These are phyloP conservation scores for Camponotus fellah DNA, from an alignment of 2,888 invertebrate genomes.

Conservation along the genomic window DNA sequence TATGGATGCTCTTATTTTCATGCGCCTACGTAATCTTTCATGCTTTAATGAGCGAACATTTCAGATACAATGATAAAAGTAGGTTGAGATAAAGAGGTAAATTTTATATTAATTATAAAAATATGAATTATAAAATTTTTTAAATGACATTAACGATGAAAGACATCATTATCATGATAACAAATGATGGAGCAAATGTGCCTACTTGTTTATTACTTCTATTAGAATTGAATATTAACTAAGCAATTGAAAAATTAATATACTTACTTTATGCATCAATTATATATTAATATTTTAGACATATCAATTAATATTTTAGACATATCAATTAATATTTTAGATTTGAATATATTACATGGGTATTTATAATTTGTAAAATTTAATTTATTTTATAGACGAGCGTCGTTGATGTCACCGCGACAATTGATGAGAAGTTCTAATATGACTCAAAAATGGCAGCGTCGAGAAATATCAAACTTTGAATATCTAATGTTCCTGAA, in stretches of 20 bases:
- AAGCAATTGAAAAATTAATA: neutral
- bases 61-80: neutral
- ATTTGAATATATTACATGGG: neutral
- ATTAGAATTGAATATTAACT: neutral
- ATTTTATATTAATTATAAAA: neutral
- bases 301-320: neutral
- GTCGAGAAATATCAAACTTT: constrained; percentile 99
- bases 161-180: neutral
- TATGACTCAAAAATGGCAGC: constrained; percentile 99
- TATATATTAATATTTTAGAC: neutral
- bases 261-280: neutral
- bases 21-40: neutral
- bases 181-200: neutral
- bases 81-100: neutral
- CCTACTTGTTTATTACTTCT: neutral
- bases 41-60: constrained; percentile 10
- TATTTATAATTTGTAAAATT: neutral
- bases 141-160: neutral
- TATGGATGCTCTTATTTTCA: constrained; percentile 12
- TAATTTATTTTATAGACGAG: constrained; percentile 88
- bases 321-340: neutral
- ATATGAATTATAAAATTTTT: neutral
- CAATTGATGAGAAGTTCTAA: constrained; percentile 99
- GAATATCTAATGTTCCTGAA: constrained; percentile 99
- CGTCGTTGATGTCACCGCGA: constrained; percentile 99